Evolutionary conservation across 2,113 vertebrate species (phyloP), one percentile per base, ranked within the genome.

Genomic region (Panurus biarmicus): DNA sequence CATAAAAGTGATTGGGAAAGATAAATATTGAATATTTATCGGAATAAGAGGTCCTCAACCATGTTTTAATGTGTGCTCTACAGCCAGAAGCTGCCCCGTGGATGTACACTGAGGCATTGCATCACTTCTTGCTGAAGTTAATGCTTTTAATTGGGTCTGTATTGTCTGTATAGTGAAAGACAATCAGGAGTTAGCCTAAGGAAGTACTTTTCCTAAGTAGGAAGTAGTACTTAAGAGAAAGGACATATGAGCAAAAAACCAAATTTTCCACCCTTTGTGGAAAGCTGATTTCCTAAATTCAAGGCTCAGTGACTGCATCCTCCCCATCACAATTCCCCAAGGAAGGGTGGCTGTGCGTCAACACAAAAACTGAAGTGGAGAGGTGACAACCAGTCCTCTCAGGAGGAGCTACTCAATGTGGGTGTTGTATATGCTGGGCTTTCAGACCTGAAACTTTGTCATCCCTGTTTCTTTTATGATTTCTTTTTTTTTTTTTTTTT

Each of bases 401-500:
- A 14, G 65, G 29, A 81, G 48, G 20, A 81, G 56, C 29, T 70
- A 3, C 15, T 64, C 19, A 51, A 80, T 60, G 51, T 80, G 35
- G 9, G 9, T 58, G 38, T 15, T 25, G 1, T 5, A 1, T 28
- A 10, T 26, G 5, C 18, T 66, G 51, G 33, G 10, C 31, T 85
- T 82, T 91, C 25, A 62, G 22, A 10, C 47, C 47, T 33, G 18
- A 57, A 73, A 54, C 50, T 76, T 73, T 62, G 33, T 69, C 38
- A 77, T 70, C 47, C 47, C 17, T 13, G 7, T 48, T 90, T 70
- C 20, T 61, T 70, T 53, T 7, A 1, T 19, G 17, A 11, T 15
- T 44, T 0, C 0, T 53, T 24, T 9, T 3, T 11, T 1, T 15
- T 44, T 0, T 0, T 53, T 24, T 9, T 3, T 11, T 1, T 6